Percentiles rank a stretch among this genome's conserved stretches.
These are phyloP conservation scores for Lophura nycthemera DNA, from an alignment of 2,113 vertebrate species.

Conservation along the genomic window DNA sequence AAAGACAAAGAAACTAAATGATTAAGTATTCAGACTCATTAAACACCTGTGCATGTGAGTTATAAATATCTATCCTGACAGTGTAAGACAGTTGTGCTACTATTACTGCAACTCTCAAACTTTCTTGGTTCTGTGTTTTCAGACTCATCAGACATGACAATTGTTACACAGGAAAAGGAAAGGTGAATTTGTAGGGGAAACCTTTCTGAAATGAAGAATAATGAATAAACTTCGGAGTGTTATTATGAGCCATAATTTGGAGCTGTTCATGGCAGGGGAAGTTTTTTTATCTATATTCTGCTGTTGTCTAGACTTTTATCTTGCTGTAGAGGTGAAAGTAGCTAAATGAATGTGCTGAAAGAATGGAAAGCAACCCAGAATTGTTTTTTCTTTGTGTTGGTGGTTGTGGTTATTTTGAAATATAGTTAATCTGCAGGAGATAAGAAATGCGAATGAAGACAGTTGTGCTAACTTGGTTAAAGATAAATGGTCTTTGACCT, in stretches of 20 bases:
- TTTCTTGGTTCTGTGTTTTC: background rate
- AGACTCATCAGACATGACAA: background rate
- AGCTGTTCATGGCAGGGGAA: slow-evolving; percentile 5
- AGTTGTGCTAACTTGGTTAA: background rate
- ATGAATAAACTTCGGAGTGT: background rate
- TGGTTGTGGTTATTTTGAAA: background rate
- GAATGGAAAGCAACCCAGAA: background rate
- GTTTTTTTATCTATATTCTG: slow-evolving; percentile 25
- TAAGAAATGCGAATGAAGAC: background rate
- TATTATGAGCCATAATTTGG: background rate
- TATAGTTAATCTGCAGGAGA: background rate
- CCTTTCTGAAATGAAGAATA: background rate
- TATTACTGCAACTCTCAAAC: background rate
- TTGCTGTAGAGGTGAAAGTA: background rate
- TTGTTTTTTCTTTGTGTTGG: background rate
- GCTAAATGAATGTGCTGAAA: background rate
- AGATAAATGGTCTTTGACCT: background rate
- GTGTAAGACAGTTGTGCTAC: background rate
- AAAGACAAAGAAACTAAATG: background rate
- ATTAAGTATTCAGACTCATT: background rate
- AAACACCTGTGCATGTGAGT: background rate
- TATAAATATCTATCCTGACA: background rate
- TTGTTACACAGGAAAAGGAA: background rate
- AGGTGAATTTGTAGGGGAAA: background rate
- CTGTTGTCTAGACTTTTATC: slow-evolving; percentile 31